Base-by-base conservation (phyloP, 2,113 vertebrate genomes). In the Sebastes schlegelii region DNA sequence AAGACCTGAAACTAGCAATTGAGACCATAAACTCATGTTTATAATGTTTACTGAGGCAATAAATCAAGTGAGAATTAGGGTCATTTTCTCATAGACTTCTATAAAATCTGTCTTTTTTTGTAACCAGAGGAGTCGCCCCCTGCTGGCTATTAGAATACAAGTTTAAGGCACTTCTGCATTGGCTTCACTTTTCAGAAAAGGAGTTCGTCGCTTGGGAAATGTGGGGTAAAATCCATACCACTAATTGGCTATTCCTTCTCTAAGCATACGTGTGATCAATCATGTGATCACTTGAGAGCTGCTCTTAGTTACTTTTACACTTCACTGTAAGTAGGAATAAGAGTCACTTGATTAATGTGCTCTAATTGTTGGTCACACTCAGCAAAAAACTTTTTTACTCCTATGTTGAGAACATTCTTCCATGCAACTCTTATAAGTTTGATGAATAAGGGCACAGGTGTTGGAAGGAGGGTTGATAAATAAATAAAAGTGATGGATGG, bases 381-480 rank as follows among this genome's bases (percentile, higher is more conserved):
- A 49, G 57, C 0, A 6, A 76, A 60, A 23, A 58, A 26, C 16
- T 63, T 49, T 34, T 66, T 19, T 11, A 16, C 6, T 75, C 16
- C 10, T 57, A 46, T n/a, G 14, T n/a, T 62, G 0, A 74, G 54
- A 76, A 57, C 55, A 23, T 68, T 60, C 8, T 55, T 51, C 5
- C 23, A 16, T 72, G 11, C 45, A 42, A 62, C 5, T 67, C 8
- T 49, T 43, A 10, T 2, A 82, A 5, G 43, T 26, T 21, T 67
- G 5, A 71, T 19, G 6, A 75, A 71, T 51, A 14, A 6, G 8
- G 49, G 42, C 13, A 7, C 34, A 77, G 26, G 63, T 80, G 21
- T 65, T 79, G 43, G 76, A 77, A 79, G 64, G 84, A 87, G 62
- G 40, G n/a, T 58, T 42, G 60, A 26, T 0, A 61, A 21, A 63